Evolutionary conservation across 1,140 invertebrate genomes (phyloP), one percentile per base, ranked within the genome.

Genomic region (Melanaphis sacchari): DNA sequence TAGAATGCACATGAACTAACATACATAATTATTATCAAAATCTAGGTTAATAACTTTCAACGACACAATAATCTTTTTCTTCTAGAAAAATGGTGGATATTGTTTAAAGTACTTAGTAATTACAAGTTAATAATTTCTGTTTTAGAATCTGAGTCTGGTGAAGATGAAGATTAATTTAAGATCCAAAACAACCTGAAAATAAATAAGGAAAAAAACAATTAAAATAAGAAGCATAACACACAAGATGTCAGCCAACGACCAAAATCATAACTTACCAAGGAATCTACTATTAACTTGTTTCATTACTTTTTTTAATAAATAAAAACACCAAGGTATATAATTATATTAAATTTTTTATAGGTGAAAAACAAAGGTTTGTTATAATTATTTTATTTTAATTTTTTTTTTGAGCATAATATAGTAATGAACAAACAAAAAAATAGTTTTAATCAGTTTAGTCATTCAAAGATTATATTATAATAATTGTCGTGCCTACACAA

Each of bases 141-240:
- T 94, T 31, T 91, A 94, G 94, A 94, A 94, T 94, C 94, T n/a
- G 94, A 94, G 90, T 94, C 94, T 93, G 94, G 94, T 24, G 94
- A 94, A 93, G 94, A 94, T 38, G 94, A 94, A 31, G 94, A 94
- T 93, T 94, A 94, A 94, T 93, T 38, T 66, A 91, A 91, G 9
- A 92, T 24, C 59, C 31, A 81, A 94, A 91, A 40, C 36, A 88
- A n/a, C 66, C 59, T 52, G 8, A 84, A 82, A 76, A 46, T 82
- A 52, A 89, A 88, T 88, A 36, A 52, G 22, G 46, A n/a, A 54
- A 31, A 90, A 90, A 54, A 40, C 36, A 40, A 59, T 49, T 36
- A n/a, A 40, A 40, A 43, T 76, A 76, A 81, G 59, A 91, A n/a
- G 31, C 36, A 82, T 40, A 84, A 93, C 91, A 92, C 91, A 85